Base-by-base conservation (phyloP, 2,113 vertebrate genomes). In the Gambusia holbrooki region DNA sequence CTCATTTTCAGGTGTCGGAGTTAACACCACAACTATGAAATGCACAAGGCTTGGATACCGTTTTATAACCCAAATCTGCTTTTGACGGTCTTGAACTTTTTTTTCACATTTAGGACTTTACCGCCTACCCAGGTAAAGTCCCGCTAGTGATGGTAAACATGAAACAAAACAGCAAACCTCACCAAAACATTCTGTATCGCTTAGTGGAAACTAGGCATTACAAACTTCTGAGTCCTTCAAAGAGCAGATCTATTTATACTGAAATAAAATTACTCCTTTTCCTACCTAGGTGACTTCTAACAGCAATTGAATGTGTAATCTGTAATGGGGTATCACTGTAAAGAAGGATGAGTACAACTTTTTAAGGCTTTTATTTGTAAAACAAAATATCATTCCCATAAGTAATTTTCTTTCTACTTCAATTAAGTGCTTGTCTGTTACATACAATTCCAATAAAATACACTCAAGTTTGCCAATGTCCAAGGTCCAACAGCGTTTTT, bases 401-500 rank as follows among this genome's bases (percentile, higher is more conserved):
- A 48, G 19, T 19, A 48, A 7, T 19, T 19, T 48, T 19, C 45
- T 48, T 48, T 48, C 45, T 19, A 48, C 45, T 19, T 48, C 45
- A 48, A 17, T 17, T 17, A 48, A 19, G 45, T 17, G 17, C 17
- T 48, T n/a, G 19, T 58, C 51, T n/a, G 25, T 58, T 22, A 10
- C 25, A 58, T 58, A 58, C 10, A 58, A 58, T 22, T 8, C 9
- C 8, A 58, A 58, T 58, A 58, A 58, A 58, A 58, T 10, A 25
- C 8, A 9, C 2, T 10, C 6, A 58, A 10, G 22, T 58, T 58
- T 58, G 2, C 25, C 7, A 58, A 11, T 11, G 51, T 72, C 40
- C 0, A 1, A 71, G 61, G 73, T 76, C 71, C 65, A 73, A 73
- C 69, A 60, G 42, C 79, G 51, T 78, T 67, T 67, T 45, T 13